Conservation (phyloP, 1,140 invertebrate species). For the Nasonia giraulti region DNA sequence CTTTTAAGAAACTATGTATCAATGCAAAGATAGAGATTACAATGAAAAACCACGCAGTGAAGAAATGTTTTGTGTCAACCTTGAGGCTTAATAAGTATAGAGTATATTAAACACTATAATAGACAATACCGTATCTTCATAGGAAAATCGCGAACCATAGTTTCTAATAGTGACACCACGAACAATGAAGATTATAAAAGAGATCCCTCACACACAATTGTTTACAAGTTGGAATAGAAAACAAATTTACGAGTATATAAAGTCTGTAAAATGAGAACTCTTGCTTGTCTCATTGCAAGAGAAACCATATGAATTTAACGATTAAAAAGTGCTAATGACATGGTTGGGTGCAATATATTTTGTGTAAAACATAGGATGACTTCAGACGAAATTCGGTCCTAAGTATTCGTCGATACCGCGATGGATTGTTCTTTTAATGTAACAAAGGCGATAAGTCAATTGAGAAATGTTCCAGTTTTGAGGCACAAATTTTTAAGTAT, state of each 20-base stretch:
- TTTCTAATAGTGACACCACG: constrained; percentile 50
- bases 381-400: background rate
- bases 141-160: constrained; percentile 50
- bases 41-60: background rate
- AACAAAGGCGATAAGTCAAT: constrained; percentile 50
- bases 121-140: constrained; percentile 67
- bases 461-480: constrained; percentile 44
- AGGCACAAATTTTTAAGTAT: constrained; percentile 25
- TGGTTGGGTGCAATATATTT: constrained; percentile 29
- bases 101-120: constrained; percentile 63
- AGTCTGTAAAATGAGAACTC: constrained; percentile 6
- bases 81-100: constrained; percentile 42
- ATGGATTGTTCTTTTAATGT: constrained; percentile 22
- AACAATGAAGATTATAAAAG: constrained; percentile 30
- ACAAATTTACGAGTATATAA: constrained; percentile 25
- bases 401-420: constrained; percentile 7
- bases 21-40: background rate
- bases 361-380: constrained; percentile 28
- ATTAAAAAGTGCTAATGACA: constrained; percentile 15
- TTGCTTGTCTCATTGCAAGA: background rate
- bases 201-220: constrained; percentile 51
- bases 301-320: constrained; percentile 14
- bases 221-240: constrained; percentile 56
- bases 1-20: background rate
- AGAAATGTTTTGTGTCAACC: constrained; percentile 36